These are phyloP conservation scores for Strix aluco DNA, from an alignment of 2,113 vertebrate species.

Conservation along the genomic window DNA sequence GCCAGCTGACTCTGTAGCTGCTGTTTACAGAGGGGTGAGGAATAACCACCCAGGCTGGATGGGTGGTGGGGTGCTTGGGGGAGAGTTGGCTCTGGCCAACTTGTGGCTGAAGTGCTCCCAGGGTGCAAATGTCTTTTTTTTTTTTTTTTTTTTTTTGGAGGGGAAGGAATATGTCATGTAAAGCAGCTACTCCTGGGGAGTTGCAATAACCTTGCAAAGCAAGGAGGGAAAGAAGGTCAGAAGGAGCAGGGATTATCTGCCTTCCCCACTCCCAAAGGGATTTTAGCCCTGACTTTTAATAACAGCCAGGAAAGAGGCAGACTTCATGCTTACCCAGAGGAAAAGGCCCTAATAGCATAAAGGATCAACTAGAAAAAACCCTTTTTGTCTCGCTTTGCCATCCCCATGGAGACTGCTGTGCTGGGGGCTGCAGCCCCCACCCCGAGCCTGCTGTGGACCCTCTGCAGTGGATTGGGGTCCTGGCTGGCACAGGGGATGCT, in stretches of 20 bases:
- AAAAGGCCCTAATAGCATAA: not conserved
- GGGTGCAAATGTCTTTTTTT: not conserved
- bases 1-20: not conserved
- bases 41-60: accelerated
- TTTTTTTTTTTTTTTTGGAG: not conserved
- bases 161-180: not conserved
- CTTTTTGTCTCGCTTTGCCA: not conserved
- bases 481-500: not conserved
- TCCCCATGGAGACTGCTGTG: not conserved
- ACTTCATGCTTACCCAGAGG: not conserved
- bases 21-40: not conserved
- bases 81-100: not conserved
- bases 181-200: not conserved
- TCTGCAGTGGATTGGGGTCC: not conserved
- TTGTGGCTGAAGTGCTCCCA: not conserved
- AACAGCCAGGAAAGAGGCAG: conserved; percentile 19
- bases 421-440: not conserved
- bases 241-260: conserved; percentile 44
- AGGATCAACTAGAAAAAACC: not conserved
- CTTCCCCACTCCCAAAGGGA: conserved; percentile 9
- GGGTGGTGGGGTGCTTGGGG: not conserved
- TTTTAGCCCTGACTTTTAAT: conserved; percentile 56
- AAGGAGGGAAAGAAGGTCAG: conserved; percentile 35
- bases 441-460: accelerated
- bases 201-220: not conserved